Percentiles rank a stretch among this genome's conserved stretches.
These are phyloP conservation scores for Lepas anatifera DNA, from an alignment of 2,888 invertebrate species.

Conservation along the genomic window DNA sequence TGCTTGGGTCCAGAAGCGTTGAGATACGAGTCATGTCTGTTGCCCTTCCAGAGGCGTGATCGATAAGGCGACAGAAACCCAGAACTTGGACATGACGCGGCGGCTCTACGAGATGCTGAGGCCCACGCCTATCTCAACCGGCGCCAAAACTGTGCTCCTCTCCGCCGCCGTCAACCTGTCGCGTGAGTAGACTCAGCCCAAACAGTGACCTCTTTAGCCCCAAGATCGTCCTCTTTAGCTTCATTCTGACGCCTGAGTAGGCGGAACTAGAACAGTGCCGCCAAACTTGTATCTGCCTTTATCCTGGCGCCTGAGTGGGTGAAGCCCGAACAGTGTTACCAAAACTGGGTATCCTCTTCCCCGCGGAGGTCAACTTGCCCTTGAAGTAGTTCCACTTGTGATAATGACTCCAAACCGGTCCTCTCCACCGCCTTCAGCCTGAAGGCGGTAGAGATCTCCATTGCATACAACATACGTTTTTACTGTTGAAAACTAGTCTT, in stretches of 20 bases:
- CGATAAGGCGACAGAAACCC: background rate
- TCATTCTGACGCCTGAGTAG: background rate
- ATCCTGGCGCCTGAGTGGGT: background rate
- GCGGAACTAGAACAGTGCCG: background rate
- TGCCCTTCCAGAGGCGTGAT: background rate
- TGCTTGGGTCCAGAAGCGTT: too few relatives aligned
- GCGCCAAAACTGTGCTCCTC: background rate
- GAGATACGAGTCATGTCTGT: background rate
- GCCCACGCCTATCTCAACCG: background rate
- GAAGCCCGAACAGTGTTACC: background rate
- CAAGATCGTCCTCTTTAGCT: background rate
- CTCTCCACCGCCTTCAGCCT: too few relatives aligned
- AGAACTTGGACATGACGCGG: background rate
- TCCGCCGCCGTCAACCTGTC: background rate
- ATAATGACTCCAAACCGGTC: too few relatives aligned
- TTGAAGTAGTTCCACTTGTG: too few relatives aligned
- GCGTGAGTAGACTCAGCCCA: background rate
- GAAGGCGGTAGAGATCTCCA: too few relatives aligned
- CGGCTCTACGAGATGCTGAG: background rate
- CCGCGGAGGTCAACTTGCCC: too few relatives aligned
- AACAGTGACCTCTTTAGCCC: background rate
- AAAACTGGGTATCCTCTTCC: too few relatives aligned
- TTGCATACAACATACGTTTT: too few relatives aligned
- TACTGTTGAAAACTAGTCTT: too few relatives aligned
- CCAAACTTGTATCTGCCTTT: too few relatives aligned